Evolutionary conservation across 2,888 invertebrate genomes (phyloP), one percentile per base, ranked within the genome.

Genomic region (Conchocele bisecta): DNA sequence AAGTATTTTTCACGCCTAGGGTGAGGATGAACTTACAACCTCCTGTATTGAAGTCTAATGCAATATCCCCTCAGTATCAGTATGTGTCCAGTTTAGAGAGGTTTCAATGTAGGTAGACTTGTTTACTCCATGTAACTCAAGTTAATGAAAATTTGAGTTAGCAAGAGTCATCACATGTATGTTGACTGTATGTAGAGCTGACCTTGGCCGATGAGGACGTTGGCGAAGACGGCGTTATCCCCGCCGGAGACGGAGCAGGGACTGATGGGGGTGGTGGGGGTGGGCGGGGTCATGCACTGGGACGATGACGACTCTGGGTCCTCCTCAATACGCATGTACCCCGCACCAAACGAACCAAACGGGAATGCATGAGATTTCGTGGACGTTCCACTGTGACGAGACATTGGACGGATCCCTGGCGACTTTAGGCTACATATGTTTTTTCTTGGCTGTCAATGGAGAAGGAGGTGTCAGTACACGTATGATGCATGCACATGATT

Each of bases 401-500:
- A 69, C 64, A 79, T 78, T 48, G 96, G 94, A 91, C 98, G 98
- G 83, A 97, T 96, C 5, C 96, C 96, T 0, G 96, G 96, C 35
- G 95, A 96, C 92, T 98, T 98, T 81, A 97, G 92, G 59, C 95
- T 94, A 85, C 97, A 93, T 60, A 96, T 95, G 2, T 96, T 97
- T 90, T 94, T 95, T 35, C 97, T 94, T 0, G 96, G 94, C 96
- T 95, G 88, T 0, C 86, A 80, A 29, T 35, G 33, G 41, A 41
- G 28, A 20, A 22, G 17, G 5, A 54, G 13, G n/a, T 48, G 48
- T 17, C 7, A 48, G n/a, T 22, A n/a, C 15, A 39, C 31, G n/a
- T 22, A 6, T 2, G 20, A 64, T 20, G 37, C 22, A 39, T 15
- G 50, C 35, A 44, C 53, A 5, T 41, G 41, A 37, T 11, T 3